Evolutionary conservation across 2,888 invertebrate genomes (phyloP), one percentile per base, ranked within the genome.

Genomic region (Zootermopsis nevadensis): DNA sequence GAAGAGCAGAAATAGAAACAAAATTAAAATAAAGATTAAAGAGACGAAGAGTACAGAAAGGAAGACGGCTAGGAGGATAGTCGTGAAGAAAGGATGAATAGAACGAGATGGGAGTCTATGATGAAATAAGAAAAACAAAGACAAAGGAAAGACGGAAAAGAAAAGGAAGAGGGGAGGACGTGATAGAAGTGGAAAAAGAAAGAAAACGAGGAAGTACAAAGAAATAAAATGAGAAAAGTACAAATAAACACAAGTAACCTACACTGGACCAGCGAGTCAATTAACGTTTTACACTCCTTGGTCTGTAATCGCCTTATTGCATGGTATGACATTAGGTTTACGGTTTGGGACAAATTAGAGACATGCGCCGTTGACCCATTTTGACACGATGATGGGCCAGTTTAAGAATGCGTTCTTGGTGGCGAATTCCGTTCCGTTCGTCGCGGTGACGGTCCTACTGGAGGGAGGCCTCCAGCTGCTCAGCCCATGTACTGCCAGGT

Each of bases 381-480:
- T 69, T 33, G 33, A 67, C 12, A 30, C 30, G 12, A 69, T 12
- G 33, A 69, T 10, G 69, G 69, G 33, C 31, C 33, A 33, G 69
- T 69, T 30, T 30, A 69, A 31, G 69, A 69, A 69, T 69, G 69
- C 69, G 69, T 69, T 33, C 33, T 33, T 69, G 15, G 6, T 33
- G 69, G 27, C 10, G 69, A 33, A 33, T 69, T 69, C 69, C 69
- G 69, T 69, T 69, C 69, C 69, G 69, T 69, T 66, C 27, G 66
- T n/a, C 31, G 69, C 69, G 69, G 19, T 33, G 69, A 69, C 69
- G 31, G 69, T 69, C 69, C 48, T 48, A 48, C 48, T 48, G 48
- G 48, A 48, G 48, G 48, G 19, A 48, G 48, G 22, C 67, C 76
- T 35, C 42, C 7, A 77, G 27, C 42, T 42, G 42, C 77, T 72